Base-by-base conservation (phyloP, 2,888 invertebrate genomes). In the Pyrocoelia pectoralis region DNA sequence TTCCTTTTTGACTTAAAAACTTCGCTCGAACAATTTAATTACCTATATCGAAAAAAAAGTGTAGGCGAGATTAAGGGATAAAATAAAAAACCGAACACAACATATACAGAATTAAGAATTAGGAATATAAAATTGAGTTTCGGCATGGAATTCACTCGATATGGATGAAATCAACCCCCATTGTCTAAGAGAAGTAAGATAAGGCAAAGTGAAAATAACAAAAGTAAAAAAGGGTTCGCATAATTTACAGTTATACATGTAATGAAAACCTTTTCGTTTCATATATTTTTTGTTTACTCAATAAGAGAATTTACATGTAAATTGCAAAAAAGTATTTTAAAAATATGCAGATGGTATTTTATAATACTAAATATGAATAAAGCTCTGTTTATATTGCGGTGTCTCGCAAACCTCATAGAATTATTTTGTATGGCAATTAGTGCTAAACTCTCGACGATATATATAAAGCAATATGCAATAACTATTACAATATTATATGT, bases 381-480 rank as follows among this genome's bases (percentile, higher is more conserved):
- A 3, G 24, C 33, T 33, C 12, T 50, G 28, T 29, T 28, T 33
- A n/a, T 28, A 13, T 38, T 28, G 18, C 8, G 10, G 15, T 38
- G 9, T 52, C 14, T 9, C 48, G 8, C 17, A 46, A 33, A 56
- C 14, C 24, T 29, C 33, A 17, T 46, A 43, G 2, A 17, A 14
- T 46, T 48, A 33, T 9, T 56, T 6, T 33, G 56, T 56, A 28
- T 15, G 29, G 48, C 29, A 43, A 56, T 56, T 56, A 56, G 12
- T 14, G 29, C n/a, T 13, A 29, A 56, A 56, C 46, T 48, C 48
- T 24, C 56, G 12, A 10, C 4, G 17, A 29, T 29, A 28, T 56
- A 46, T 56, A 56, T 48, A 43, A 48, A 56, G 56, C 56, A 48
- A 56, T 56, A 43, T 56, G 56, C 56, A 56, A 56, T 48, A 48